Conservation (phyloP, 1,140 invertebrate species). For the Drosophila ercepeae region DNA sequence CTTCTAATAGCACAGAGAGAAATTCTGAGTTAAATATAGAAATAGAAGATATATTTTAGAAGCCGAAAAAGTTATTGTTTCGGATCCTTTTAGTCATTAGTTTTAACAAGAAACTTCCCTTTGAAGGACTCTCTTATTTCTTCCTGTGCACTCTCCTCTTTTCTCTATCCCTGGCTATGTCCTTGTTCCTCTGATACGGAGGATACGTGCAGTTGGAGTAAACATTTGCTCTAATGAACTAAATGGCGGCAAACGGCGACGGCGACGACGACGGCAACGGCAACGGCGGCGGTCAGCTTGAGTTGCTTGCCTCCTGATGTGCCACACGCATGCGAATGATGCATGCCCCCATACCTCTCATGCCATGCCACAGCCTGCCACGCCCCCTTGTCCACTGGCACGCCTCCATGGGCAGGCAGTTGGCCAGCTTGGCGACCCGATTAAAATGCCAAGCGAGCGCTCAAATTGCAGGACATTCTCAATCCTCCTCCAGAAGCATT, state of each 20-base stretch:
- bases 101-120: too few species aligned
- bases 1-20: background rate
- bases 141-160: background rate
- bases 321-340: constrained; percentile 60
- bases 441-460: constrained; percentile 75
- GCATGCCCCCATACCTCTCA: constrained; percentile 6
- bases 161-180: background rate
- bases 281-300: constrained; percentile 29
- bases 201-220: constrained; percentile 67
- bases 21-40: background rate
- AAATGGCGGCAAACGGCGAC: constrained; percentile 65
- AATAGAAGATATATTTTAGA: background rate
- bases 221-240: constrained; percentile 79
- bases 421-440: constrained; percentile 45
- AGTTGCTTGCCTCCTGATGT: constrained; percentile 31
- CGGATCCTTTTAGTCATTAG: too few species aligned
- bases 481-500: constrained; percentile 8
- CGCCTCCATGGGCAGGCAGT: constrained; percentile 33
- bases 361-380: constrained; percentile 2
- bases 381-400: constrained; percentile 17
- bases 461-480: constrained; percentile 70
- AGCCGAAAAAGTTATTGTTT: too few species aligned
- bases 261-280: constrained; percentile 19
- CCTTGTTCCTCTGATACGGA: background rate
- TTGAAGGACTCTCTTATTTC: background rate